Conservation (phyloP, 2,113 vertebrate genomes). For the Camelus dromedarius region DNA sequence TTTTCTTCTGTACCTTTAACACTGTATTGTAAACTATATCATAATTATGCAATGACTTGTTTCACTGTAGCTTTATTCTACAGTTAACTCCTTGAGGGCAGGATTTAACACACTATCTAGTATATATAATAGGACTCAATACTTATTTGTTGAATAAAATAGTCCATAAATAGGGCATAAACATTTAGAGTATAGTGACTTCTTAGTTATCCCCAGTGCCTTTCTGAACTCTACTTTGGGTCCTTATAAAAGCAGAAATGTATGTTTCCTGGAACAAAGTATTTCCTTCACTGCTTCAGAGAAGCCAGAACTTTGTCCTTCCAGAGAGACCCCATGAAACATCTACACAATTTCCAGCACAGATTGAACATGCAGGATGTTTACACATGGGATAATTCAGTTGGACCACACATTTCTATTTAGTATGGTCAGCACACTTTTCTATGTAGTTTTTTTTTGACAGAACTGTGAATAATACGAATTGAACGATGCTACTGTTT, state of each 20-base stretch:
- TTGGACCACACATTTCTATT: slow-evolving; percentile 34
- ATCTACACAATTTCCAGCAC: background rate
- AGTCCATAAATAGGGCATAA: slow-evolving; percentile 35
- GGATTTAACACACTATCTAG: background rate
- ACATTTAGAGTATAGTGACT: slow-evolving; percentile 43
- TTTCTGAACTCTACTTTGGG: slow-evolving; percentile 26
- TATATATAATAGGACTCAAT: slow-evolving; percentile 45
- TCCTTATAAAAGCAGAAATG: slow-evolving; percentile 41
- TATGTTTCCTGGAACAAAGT: slow-evolving; percentile 38
- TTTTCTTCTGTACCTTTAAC: slow-evolving; percentile 35
- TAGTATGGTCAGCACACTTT: background rate
- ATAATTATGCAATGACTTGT: slow-evolving; percentile 41
- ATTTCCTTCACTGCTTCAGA: slow-evolving; percentile 36
- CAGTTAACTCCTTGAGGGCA: slow-evolving; percentile 50
- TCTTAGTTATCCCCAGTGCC: background rate
- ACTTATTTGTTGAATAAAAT: slow-evolving; percentile 60
- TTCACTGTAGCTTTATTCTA: slow-evolving; percentile 55
- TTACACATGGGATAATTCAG: background rate
- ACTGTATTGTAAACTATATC: slow-evolving; percentile 49
- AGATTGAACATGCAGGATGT: background rate
- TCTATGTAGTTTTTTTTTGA: background rate
- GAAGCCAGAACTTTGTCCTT: slow-evolving; percentile 35
- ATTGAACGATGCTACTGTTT: slow-evolving; percentile 6
- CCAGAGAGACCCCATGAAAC: background rate
- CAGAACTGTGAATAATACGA: slow-evolving; percentile 38